phyloP scores from a whole-genome alignment of 1,140 invertebrate genomes.

The Neodiprion lecontei region DNA sequence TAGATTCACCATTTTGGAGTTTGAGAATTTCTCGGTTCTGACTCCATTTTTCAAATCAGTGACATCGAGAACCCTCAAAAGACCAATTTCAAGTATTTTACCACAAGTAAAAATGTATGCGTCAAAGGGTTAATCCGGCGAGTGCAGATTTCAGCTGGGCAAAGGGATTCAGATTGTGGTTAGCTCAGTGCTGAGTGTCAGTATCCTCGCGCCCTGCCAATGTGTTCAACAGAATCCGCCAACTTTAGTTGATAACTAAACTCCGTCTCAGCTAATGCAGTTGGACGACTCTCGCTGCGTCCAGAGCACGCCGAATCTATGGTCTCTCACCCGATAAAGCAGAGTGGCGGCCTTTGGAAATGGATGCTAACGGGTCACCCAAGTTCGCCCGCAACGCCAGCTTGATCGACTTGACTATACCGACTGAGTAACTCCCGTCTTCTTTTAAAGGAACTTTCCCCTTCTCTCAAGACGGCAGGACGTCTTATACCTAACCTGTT shows the following conservation, averaged over 20 bases:
- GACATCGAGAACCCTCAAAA: too few species aligned
- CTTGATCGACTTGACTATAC: not conserved
- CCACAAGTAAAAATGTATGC: too few species aligned
- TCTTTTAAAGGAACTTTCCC: too few species aligned
- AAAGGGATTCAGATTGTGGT: not conserved
- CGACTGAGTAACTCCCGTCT: too few species aligned
- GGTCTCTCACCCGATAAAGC: not conserved
- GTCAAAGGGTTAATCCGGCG: not conserved
- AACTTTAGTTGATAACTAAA: constrained; percentile 1
- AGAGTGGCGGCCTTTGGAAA: not conserved
- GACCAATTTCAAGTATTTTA: too few species aligned
- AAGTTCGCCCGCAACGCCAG: not conserved
- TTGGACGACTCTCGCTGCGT: not conserved
- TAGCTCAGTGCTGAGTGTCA: not conserved
- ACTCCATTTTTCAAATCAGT: too few species aligned
- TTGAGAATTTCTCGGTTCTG: too few species aligned
- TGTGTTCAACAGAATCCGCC: not conserved
- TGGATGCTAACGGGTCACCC: not conserved
- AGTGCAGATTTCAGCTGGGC: not conserved
- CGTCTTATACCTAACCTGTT: too few species aligned
- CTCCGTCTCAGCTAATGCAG: not conserved
- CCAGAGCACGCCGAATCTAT: not conserved
- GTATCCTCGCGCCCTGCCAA: not conserved
- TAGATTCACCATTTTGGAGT: too few species aligned
- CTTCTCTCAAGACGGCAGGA: too few species aligned